Conservation (phyloP, 2,888 invertebrate species). For the Hymenopus coronatus region DNA sequence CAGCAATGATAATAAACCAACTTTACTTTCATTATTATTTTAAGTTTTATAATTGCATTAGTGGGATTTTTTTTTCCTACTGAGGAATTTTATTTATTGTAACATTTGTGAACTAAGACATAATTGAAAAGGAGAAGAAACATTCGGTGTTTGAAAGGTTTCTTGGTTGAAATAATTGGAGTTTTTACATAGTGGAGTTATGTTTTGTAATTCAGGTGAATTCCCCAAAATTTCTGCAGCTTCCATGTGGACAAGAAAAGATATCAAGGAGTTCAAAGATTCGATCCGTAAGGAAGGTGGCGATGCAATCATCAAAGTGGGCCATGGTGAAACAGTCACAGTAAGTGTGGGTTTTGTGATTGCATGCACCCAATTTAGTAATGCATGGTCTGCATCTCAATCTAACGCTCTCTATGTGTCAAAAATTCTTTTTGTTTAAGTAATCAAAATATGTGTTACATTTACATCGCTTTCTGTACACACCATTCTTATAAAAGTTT, state of each 20-base stretch:
- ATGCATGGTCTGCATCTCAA: neutral
- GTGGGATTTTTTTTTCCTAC: too few relatives aligned
- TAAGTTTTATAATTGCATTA: too few relatives aligned
- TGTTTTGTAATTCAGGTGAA: constrained; percentile 42
- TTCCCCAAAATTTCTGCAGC: constrained; percentile 65
- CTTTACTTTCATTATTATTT: too few relatives aligned
- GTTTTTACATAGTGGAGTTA: neutral
- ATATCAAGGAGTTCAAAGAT: constrained; percentile 87
- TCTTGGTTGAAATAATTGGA: neutral
- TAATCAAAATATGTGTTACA: too few relatives aligned
- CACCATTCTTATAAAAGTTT: too few relatives aligned
- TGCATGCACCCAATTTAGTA: neutral
- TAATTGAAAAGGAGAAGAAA: neutral
- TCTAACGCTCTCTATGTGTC: too few relatives aligned
- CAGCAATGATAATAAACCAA: too few relatives aligned
- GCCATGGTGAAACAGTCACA: constrained; percentile 95
- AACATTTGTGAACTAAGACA: neutral
- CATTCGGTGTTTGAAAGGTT: neutral
- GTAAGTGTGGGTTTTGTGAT: constrained; percentile 51
- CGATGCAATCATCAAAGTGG: constrained; percentile 88
- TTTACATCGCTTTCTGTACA: too few relatives aligned
- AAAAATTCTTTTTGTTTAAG: too few relatives aligned
- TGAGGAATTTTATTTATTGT: too few relatives aligned
- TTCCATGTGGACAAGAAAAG: constrained; percentile 94
- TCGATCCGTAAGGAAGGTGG: constrained; percentile 75